Base-by-base conservation (phyloP, 2,113 vertebrate genomes). In the Pristiophorus japonicus region DNA sequence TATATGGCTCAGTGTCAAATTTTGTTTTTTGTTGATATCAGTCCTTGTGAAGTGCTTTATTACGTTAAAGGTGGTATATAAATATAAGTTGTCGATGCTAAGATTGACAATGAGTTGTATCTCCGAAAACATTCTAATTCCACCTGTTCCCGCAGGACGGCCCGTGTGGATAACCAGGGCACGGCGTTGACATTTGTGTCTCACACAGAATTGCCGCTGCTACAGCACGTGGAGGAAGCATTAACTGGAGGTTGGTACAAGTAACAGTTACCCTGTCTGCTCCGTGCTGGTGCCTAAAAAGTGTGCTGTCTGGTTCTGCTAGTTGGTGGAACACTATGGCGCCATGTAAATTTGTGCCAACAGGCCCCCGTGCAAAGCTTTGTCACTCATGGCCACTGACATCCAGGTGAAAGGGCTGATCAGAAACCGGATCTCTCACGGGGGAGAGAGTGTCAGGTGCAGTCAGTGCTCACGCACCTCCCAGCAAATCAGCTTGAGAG, bases 151-250 rank as follows among this genome's bases (percentile, higher is more conserved):
- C 81, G 0, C 81, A 99, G 99, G 95, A 99, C 99, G 0, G 99
- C 99, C 0, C 97, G 99, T 0, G 98, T 98, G 0, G 97, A 98
- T 97, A 99, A 99, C 96, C 98, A 97, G 0, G 99, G 99, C 81
- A 98, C 98, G 0, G 98, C 98, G 0, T 97, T 99, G 92, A 98
- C 98, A 0, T 98, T 99, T 0, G 97, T 98, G 95, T 96, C 98
- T 0, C 98, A 98, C 16, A 96, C 97, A 0, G 98, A 99, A 96
- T 96, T 97, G 0, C 55, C 66, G 0, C 42, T 96, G 84, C 96
- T 99, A 94, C 62, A 96, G 0, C 97, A 97, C 24, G 98, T 99
- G 0, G 98, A 99, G 96, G 97, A 98, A 1, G 96, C 97, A 0
- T 98, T 99, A 0, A 93, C 96, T 0, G 98, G 97, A 97, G 98